Percentiles rank a stretch among this genome's conserved stretches.
These are phyloP conservation scores for Pantherophis alleghaniensis DNA, from an alignment of 2,797 vertebrate genomes.

Conservation along the genomic window DNA sequence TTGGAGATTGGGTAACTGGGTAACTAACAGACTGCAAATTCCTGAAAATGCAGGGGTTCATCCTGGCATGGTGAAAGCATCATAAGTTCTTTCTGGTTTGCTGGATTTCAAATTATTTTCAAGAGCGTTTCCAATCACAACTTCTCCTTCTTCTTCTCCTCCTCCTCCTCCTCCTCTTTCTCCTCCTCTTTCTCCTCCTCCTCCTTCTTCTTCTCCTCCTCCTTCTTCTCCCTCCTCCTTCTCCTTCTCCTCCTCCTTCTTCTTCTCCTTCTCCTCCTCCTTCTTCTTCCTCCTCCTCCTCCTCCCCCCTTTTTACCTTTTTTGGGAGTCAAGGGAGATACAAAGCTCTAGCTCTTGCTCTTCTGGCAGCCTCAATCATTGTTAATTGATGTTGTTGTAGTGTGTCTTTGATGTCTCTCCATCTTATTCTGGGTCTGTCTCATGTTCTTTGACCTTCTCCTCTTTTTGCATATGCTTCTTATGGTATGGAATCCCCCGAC, in stretches of 20 bases:
- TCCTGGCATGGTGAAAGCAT: not conserved
- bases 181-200: no score
- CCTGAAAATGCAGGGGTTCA: not conserved
- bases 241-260: no score
- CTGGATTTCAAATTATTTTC: not conserved
- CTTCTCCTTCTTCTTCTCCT: no score
- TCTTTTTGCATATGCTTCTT: not conserved
- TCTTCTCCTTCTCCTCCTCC: fast-evolving
- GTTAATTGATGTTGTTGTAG: not conserved
- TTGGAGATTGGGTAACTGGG: not conserved
- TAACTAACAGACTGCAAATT: not conserved
- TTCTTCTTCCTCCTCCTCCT: no score
- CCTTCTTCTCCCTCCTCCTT: no score
- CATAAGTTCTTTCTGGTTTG: not conserved
- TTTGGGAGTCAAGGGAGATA: not conserved
- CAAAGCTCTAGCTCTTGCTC: not conserved
- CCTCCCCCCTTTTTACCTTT: no score
- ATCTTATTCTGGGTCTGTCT: not conserved
- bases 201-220: no score
- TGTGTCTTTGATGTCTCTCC: not conserved
- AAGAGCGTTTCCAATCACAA: not conserved
- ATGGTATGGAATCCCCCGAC: not conserved
- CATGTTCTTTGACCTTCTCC: not conserved
- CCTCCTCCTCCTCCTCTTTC: no score
- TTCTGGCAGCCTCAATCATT: not conserved